Conservation (phyloP, 37 sponge, comb jelly and placozoan species). For the Chondrosia reniformis region DNA sequence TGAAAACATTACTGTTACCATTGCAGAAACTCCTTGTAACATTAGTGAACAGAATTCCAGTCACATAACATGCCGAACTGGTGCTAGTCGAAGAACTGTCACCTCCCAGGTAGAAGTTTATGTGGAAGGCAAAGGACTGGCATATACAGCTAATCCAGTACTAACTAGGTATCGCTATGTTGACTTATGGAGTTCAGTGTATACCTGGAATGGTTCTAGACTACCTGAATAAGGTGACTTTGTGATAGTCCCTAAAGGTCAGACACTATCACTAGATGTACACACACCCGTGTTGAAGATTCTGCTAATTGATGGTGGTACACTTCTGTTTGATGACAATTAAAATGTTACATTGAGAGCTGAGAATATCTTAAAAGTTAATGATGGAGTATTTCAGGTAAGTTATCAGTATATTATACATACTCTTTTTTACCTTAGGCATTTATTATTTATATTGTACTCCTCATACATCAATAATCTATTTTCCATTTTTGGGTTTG, state of each 20-base stretch:
- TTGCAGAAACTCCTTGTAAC: constrained; percentile 61
- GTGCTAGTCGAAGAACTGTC: constrained; percentile 49
- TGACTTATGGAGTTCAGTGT: constrained; percentile 75
- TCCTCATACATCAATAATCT: too few relatives aligned
- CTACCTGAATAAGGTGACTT: constrained; percentile 84
- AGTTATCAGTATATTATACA: too few relatives aligned
- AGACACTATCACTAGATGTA: constrained; percentile 88
- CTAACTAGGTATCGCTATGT: constrained; percentile 50
- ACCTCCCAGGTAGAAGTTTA: constrained; percentile 65
- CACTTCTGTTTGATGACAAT: constrained; percentile 88
- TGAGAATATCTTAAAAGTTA: constrained; percentile 73
- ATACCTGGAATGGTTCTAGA: constrained; percentile 86
- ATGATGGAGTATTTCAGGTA: constrained; percentile 61
- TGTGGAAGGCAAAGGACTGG: constrained; percentile 66
- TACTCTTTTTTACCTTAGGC: too few relatives aligned
- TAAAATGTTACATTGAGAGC: constrained; percentile 67
- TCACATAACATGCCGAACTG: constrained; percentile 63
- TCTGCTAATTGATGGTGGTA: constrained; percentile 87
- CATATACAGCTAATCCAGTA: constrained; percentile 25
- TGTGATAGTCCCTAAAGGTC: constrained; percentile 80
- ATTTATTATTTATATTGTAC: too few relatives aligned
- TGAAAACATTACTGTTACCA: constrained; percentile 59
- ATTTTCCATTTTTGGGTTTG: too few relatives aligned
- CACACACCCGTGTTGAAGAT: constrained; percentile 60
- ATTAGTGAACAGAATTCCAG: constrained; percentile 34